Evolutionary conservation across 2,888 invertebrate species (phyloP), one percentile per base, ranked within the genome.

Genomic region (Megaustenia siamemsis): DNA sequence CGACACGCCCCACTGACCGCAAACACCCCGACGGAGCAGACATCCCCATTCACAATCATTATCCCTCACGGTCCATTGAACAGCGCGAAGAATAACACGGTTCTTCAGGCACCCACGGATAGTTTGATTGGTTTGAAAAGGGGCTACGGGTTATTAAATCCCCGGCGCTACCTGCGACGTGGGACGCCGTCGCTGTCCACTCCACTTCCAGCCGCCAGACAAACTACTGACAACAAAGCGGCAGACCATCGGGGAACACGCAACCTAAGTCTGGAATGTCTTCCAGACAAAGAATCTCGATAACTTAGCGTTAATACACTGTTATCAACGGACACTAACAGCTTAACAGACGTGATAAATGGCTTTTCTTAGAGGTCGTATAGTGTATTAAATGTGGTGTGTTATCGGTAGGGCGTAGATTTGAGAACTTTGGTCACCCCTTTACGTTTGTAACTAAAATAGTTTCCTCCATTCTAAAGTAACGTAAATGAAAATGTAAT

Each of bases 91-190:
- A 73, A 45, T 45, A 69, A 40, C 69, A 63, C 63, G 3, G 69
- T 69, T 40, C 38, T 24, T 21, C 69, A 40, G 38, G 24, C 69
- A 18, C 4, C 40, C 69, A 53, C 56, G 38, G 76, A 53, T 56
- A 76, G 56, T 76, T 76, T 56, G 53, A 76, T 76, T 76, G 56
- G 28, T 24, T 38, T n/a, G 43, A 77, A 63, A 63, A 32, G 15
- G 21, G 77, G 38, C 63, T 1, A 28, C 40, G 77, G 77, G 60
- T 43, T 53, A 77, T 77, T 77, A 77, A n/a, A 40, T 35, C 43
- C 0, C n/a, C 28, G 56, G n/a, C 10, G 60, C 43, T 77, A 43
- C 38, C n/a, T 77, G 15, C 6, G 28, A 18, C 24, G 5, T 40
- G 35, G 35, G 38, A 6, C 8, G 35, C 56, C 21, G 1, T 28